These are phyloP conservation scores for Peromyscus polionotus DNA, from an alignment of 2,113 vertebrate genomes.

Conservation along the genomic window DNA sequence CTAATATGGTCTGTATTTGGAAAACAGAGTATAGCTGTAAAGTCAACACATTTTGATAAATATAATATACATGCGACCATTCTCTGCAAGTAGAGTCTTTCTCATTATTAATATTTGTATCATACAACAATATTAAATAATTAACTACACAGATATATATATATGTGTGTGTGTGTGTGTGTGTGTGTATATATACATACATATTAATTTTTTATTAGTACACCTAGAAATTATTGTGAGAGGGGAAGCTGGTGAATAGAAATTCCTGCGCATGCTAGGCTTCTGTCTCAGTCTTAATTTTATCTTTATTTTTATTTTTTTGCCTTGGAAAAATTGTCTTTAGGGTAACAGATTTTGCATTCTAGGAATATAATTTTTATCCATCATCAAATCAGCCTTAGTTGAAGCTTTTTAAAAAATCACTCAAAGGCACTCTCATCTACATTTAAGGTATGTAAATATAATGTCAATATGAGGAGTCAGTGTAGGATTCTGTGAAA, in stretches of 20 bases:
- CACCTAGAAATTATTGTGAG: background rate
- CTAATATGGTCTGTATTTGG: background rate
- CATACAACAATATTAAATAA: background rate
- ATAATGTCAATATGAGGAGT: background rate
- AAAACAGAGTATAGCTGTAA: background rate
- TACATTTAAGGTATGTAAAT: background rate
- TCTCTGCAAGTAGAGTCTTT: background rate
- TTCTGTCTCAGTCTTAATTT: background rate
- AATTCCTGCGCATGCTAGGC: background rate
- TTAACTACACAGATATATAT: background rate
- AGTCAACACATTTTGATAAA: background rate
- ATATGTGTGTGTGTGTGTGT: too few relatives aligned
- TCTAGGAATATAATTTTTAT: background rate
- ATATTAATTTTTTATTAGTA: background rate
- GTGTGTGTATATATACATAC: background rate
- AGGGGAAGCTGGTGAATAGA: background rate
- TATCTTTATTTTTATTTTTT: background rate
- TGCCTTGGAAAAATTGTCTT: background rate
- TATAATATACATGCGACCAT: background rate
- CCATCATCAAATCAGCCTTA: background rate
- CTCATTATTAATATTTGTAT: background rate
- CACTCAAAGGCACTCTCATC: background rate
- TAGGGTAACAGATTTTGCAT: background rate
- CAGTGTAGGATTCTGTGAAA: background rate
- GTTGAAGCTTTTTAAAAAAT: background rate